These are phyloP conservation scores for Volucella bombylans DNA, from an alignment of 2,888 invertebrate genomes.

Conservation along the genomic window DNA sequence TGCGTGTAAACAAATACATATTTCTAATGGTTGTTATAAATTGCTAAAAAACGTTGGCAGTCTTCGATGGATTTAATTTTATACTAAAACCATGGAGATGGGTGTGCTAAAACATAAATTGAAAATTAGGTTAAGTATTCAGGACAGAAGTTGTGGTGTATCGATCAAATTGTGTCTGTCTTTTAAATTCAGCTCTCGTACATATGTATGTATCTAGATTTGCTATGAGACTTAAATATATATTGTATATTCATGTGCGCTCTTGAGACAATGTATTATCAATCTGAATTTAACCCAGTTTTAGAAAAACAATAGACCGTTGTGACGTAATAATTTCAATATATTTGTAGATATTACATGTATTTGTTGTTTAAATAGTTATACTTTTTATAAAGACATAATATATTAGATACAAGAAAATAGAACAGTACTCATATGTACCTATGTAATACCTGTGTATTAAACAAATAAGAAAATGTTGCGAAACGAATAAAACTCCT, in stretches of 20 bases:
- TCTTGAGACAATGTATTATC: background rate
- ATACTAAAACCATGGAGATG: background rate
- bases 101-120: conserved; percentile 21
- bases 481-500: no score
- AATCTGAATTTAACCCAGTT: conserved; percentile 4
- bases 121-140: conserved; percentile 45
- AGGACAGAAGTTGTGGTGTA: conserved; percentile 7
- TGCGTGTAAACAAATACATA: no score
- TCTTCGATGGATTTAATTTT: background rate
- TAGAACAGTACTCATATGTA: no score
- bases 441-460: no score
- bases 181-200: conserved; percentile 23
- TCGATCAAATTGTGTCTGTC: conserved; percentile 4
- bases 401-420: no score
- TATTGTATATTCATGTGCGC: no score
- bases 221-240: background rate
- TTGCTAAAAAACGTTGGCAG: conserved; percentile 19
- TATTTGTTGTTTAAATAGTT: no score
- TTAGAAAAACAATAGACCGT: background rate
- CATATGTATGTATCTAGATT: background rate
- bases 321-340: background rate
- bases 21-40: background rate
- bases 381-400: no score
- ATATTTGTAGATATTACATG: background rate
- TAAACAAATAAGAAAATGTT: no score